A percentile compares a stretch with the other conserved stretches of the same genome.
phyloP scores from a whole-genome alignment of 92 coral and sea anemone species.

The Nematostella vectensis region DNA sequence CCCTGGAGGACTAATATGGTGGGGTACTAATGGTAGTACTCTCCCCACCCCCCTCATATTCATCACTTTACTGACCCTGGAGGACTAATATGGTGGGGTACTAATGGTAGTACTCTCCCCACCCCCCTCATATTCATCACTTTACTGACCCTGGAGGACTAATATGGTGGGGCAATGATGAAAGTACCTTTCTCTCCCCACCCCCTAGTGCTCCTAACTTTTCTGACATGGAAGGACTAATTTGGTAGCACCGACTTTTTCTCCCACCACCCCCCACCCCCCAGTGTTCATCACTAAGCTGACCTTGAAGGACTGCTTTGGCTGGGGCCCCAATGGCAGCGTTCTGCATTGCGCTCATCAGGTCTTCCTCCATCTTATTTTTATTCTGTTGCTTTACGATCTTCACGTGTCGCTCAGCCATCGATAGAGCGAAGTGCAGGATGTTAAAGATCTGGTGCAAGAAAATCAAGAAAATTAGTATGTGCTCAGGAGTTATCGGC shows the following conservation, averaged over 20 bases:
- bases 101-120: conserved; percentile 6
- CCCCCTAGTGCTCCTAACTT: neutral
- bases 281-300: neutral
- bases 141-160: neutral
- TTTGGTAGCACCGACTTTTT: no score
- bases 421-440: conserved; percentile 38
- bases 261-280: neutral
- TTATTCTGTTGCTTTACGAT: conserved; percentile 30
- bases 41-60: conserved; percentile 1
- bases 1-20: neutral
- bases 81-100: conserved; percentile 1
- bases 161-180: neutral
- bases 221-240: neutral
- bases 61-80: neutral
- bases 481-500: no score
- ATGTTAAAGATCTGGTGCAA: conserved; percentile 39
- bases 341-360: conserved; percentile 8
- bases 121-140: neutral
- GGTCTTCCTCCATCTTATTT: conserved; percentile 26
- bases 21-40: conserved; percentile 2
- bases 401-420: conserved; percentile 44
- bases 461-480: no score
- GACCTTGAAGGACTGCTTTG: neutral
- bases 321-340: conserved; percentile 8
- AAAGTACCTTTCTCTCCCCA: neutral